Evolutionary conservation across 2,113 vertebrate species (phyloP), one percentile per base, ranked within the genome.

Genomic region (Pachypanchax playfairii): DNA sequence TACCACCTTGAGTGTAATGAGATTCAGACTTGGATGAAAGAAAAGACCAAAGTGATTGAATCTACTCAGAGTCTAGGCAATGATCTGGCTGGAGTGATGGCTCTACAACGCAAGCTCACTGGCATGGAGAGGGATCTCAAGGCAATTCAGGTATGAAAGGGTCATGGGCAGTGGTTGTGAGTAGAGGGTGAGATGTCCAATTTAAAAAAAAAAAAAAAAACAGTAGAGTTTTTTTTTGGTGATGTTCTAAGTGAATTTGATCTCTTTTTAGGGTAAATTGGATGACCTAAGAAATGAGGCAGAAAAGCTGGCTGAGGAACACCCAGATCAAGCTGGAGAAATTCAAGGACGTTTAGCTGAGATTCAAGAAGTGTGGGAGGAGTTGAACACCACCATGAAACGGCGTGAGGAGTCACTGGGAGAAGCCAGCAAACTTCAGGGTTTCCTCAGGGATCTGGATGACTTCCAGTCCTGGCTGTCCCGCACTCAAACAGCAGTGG

Each of bases 1-100:
- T 99, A 95, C 85, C 93, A 95, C 80, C 75, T 99, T 38, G 97
- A 98, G 48, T 99, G 96, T 78, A 93, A 96, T 14, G 97, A 99
- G 89, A 96, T 94, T 50, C 91, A 93, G 56, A 87, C 91, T 21
- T 99, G 97, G 97, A 98, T 99, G 94, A 92, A 91, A 77, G 97
- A 98, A 66, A 99, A 99, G 87, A 97, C 94, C 53, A 96, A 98
- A 47, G 94, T 96, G 36, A 96, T 99, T 3, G 96, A 97, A 81
- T 96, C 96, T 18, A 98, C 96, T 1, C 94, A 96, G 78, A 87
- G 90, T 22, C 84, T 96, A 73, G 96, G 95, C 75, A 96, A 96
- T 1, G 96, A 99, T 82, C 90, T 96, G 75, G 94, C 95, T 0
- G 97, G 95, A 0, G 94, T 98, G 59, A 92, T 94, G 91, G 95